Conservation (phyloP, 2,888 invertebrate genomes). For the Ichneumoninae sp. region DNA sequence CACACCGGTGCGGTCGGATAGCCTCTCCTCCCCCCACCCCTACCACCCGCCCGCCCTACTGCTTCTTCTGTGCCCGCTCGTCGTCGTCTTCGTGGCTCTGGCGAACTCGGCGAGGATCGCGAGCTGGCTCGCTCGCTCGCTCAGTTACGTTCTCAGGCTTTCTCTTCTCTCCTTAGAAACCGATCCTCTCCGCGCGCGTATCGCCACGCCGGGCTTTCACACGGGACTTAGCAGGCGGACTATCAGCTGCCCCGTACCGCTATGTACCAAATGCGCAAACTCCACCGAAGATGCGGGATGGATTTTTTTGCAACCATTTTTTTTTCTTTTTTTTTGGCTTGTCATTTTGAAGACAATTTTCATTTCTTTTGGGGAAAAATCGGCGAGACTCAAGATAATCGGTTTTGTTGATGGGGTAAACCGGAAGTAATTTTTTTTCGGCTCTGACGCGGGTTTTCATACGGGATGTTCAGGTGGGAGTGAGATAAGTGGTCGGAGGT, state of each 20-base stretch:
- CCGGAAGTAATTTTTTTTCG: neutral
- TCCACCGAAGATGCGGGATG: neutral
- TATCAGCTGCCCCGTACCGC: constrained; percentile 56
- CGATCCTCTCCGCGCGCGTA: constrained; percentile 73
- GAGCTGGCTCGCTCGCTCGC: constrained; percentile 66
- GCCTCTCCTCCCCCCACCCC: constrained; percentile 39
- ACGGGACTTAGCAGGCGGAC: constrained; percentile 73
- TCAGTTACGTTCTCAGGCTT: constrained; percentile 83
- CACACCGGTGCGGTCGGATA: constrained; percentile 55
- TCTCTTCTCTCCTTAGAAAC: constrained; percentile 83
- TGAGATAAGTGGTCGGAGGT: neutral
- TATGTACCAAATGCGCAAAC: constrained; percentile 33
- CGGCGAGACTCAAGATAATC: neutral
- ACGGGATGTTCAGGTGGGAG: neutral
- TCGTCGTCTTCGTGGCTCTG: constrained; percentile 50
- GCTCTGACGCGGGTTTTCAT: neutral
- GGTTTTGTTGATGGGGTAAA: neutral
- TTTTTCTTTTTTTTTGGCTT: neutral
- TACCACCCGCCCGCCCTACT: neutral
- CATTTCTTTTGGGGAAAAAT: neutral
- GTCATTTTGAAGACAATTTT: neutral
- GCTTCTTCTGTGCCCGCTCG: constrained; percentile 16
- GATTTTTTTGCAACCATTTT: neutral
- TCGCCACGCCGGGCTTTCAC: constrained; percentile 78
- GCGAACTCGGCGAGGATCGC: constrained; percentile 62